phyloP scores from a whole-genome alignment of 2,797 vertebrate species.

The Enteromius fasciolatus region DNA sequence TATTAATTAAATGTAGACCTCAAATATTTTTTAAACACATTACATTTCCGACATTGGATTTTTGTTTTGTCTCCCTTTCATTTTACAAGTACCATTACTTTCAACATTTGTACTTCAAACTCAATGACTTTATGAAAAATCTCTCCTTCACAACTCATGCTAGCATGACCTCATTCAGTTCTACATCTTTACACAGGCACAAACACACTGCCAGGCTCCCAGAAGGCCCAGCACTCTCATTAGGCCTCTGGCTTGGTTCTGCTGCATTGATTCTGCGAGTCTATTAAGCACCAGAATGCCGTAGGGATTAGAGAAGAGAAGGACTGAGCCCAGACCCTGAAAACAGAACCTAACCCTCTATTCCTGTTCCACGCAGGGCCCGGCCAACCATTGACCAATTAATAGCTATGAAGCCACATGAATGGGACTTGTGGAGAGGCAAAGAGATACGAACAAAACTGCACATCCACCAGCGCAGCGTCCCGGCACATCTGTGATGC shows the following conservation, averaged over 20 bases:
- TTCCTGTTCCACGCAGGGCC: slow-evolving; percentile 17
- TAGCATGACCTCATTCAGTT: not conserved
- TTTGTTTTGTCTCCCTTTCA: not conserved
- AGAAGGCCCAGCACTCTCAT: slow-evolving; percentile 65
- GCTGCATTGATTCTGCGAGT: slow-evolving; percentile 28
- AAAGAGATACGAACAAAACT: not conserved
- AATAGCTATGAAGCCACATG: slow-evolving; percentile 5
- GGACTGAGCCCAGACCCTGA: not conserved
- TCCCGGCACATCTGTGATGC: slow-evolving; percentile 38
- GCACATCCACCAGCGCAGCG: not conserved
- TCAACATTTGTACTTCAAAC: not conserved
- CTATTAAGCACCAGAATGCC: slow-evolving; percentile 33
- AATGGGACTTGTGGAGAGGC: slow-evolving; percentile 12
- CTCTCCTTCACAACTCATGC: slow-evolving; percentile 1
- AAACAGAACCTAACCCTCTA: slow-evolving; percentile 29
- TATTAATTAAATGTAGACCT: not conserved
- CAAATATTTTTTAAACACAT: not conserved
- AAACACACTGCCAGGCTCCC: slow-evolving; percentile 22
- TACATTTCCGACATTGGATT: not conserved
- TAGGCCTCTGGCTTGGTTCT: slow-evolving; percentile 57
- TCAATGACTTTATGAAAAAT: slow-evolving; percentile 5
- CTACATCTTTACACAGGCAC: slow-evolving; percentile 1
- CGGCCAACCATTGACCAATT: slow-evolving; percentile 34
- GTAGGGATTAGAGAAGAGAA: slow-evolving; percentile 38
- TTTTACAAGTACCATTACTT: not conserved